Evolutionary conservation across 2,888 invertebrate species (phyloP).

Genomic region (Chironomus riparius): DNA sequence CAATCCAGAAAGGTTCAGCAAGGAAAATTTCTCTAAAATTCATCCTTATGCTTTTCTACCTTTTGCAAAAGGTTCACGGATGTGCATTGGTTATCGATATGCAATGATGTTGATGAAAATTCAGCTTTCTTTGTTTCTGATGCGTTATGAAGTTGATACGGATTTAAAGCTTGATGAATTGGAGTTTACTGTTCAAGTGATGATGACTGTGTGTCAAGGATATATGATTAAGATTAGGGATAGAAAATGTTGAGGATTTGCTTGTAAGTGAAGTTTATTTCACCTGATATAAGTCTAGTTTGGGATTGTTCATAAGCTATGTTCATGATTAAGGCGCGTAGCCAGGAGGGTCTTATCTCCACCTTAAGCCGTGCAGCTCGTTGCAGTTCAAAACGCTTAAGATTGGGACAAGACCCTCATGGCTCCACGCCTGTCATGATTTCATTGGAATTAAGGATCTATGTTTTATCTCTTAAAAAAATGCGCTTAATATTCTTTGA

Average conservation of each 20-base stretch:
- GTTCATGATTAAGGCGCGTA: too few species aligned
- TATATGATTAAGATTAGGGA: background rate
- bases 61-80: background rate
- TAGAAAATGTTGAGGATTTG: background rate
- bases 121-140: background rate
- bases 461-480: too few species aligned
- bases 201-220: background rate
- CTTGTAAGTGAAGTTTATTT: too few species aligned
- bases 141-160: background rate
- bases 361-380: too few species aligned
- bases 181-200: background rate
- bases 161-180: background rate
- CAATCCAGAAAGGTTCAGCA: background rate
- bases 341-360: too few species aligned
- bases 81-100: slow-evolving; percentile 2
- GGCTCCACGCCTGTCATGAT: too few species aligned
- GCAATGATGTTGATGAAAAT: slow-evolving; percentile 14
- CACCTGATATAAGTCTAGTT: too few species aligned
- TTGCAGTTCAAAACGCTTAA: too few species aligned
- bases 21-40: background rate
- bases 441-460: too few species aligned
- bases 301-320: too few species aligned
- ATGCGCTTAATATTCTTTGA: too few species aligned
- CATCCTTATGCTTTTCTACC: background rate
- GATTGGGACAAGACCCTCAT: too few species aligned